Evolutionary conservation across 92 coral and sea anemone genomes (phyloP), one percentile per base, ranked within the genome.

Genomic region (Epizoanthus illoricatus): DNA sequence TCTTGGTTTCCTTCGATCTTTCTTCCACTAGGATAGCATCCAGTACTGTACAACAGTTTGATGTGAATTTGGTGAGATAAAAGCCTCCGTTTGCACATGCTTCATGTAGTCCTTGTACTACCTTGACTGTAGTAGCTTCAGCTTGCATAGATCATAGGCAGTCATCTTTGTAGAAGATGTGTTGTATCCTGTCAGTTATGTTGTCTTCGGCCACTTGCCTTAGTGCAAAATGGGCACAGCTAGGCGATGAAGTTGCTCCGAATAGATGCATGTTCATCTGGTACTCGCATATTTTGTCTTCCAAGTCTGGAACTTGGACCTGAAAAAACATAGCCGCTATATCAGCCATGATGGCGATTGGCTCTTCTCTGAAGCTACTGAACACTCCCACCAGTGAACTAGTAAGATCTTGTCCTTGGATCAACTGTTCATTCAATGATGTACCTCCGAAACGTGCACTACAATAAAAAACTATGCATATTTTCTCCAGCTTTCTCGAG

Each of bases 271-370:
- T 89, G 10, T 72, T 85, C 91, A 88, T 88, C 47, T 82, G 89
- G 40, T 89, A 89, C 40, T 86, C 90, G 41, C 71, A 84, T 0
- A 87, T 55, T 33, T 67, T 64, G 15, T 39, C 83, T 20, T 54
- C 62, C 64, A 89, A 69, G 10, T 85, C 39, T 4, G 90, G 92
- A 2, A 86, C 86, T 4, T 40, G 73, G 5, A 86, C 90, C 54
- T 90, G 93, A 42, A 84, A 80, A 71, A 86, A 89, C 90, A 89
- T 90, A 5, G 90, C 62, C 72, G 84, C 90, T 18, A 90, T 61
- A 36, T 84, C 90, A 2, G 81, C 90, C 93, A 86, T 87, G 24
- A 90, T 75, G 33, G 93, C 85, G 39, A 89, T 76, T 4, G 85
- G 89, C 40, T 82, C 90, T 55, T 78, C 80, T 19, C 90, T 54